Evolutionary conservation across 2,888 invertebrate genomes (phyloP).

Genomic region (Blomia tropicalis): DNA sequence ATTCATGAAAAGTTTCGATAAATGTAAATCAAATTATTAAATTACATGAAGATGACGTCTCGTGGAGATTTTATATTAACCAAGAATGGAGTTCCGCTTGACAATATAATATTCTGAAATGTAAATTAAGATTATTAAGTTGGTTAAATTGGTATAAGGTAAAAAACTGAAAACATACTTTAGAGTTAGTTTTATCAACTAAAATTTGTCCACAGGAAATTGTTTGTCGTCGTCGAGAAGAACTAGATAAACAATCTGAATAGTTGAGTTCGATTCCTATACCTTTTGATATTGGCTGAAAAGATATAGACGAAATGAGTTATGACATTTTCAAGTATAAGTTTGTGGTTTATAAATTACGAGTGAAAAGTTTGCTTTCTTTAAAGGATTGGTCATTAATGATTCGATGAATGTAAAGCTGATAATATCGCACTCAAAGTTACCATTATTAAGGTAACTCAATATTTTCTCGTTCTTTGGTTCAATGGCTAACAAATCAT

Average conservation of each 20-base stretch:
- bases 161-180: conserved; percentile 9
- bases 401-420: conserved; percentile 19
- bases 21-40: background rate
- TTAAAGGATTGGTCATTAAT: background rate
- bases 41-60: conserved; percentile 23
- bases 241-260: conserved; percentile 6
- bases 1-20: background rate
- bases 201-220: conserved; percentile 20
- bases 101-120: conserved; percentile 24
- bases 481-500: conserved; percentile 24
- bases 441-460: conserved; percentile 21
- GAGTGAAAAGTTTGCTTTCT: conserved; percentile 19
- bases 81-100: conserved; percentile 17
- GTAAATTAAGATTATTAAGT: conserved; percentile 1
- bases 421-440: conserved; percentile 24
- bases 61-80: conserved; percentile 21
- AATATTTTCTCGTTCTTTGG: conserved; percentile 26
- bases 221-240: conserved; percentile 9
- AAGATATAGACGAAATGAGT: no score
- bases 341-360: background rate
- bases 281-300: conserved; percentile 23
- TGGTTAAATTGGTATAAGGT: no score
- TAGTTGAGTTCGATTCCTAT: conserved; percentile 26
- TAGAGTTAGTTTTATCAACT: conserved; percentile 21
- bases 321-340: background rate